Conservation (phyloP, 2,797 vertebrate genomes). For the Centroberyx gerrardi region DNA sequence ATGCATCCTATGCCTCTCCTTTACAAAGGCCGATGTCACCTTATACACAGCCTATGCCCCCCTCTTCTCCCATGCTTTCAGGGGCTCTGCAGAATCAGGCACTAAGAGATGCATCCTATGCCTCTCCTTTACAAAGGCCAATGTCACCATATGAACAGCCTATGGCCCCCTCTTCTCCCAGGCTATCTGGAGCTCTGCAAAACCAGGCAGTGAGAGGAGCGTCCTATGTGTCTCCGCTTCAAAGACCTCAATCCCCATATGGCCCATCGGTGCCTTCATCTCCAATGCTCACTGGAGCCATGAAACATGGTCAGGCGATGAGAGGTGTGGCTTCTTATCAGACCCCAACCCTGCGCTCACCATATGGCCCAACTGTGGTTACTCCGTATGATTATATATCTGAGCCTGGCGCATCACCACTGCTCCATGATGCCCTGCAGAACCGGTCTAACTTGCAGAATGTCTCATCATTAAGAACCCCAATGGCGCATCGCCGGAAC, state of each 20-base stretch:
- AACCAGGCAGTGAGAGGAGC: slow-evolving; percentile 75
- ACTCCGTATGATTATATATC: slow-evolving; percentile 82
- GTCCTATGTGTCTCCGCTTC: slow-evolving; percentile 71
- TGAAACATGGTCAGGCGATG: slow-evolving; percentile 77
- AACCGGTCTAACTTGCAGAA: slow-evolving; percentile 73
- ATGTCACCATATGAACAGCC: slow-evolving; percentile 62
- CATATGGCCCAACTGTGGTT: slow-evolving; percentile 77
- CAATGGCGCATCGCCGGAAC: slow-evolving; percentile 69
- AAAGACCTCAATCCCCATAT: slow-evolving; percentile 74
- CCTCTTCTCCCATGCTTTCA: slow-evolving; percentile 66
- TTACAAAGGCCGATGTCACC: slow-evolving; percentile 63
- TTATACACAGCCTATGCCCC: slow-evolving; percentile 57
- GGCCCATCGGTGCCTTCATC: slow-evolving; percentile 71
- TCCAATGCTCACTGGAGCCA: slow-evolving; percentile 80
- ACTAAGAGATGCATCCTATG: slow-evolving; percentile 64
- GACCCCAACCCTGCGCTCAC: slow-evolving; percentile 67
- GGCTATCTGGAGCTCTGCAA: slow-evolving; percentile 75
- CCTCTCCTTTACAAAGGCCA: slow-evolving; percentile 68
- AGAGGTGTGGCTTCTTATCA: slow-evolving; percentile 75
- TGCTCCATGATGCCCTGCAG: slow-evolving; percentile 83
- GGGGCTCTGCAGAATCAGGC: slow-evolving; percentile 70
- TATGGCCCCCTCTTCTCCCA: slow-evolving; percentile 63
- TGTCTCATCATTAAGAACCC: slow-evolving; percentile 75
- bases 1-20: slow-evolving; percentile 56
- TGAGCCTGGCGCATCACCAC: slow-evolving; percentile 78